Evolutionary conservation across 1,140 invertebrate genomes (phyloP), one percentile per base, ranked within the genome.

Genomic region (Marisa cornuarietis): DNA sequence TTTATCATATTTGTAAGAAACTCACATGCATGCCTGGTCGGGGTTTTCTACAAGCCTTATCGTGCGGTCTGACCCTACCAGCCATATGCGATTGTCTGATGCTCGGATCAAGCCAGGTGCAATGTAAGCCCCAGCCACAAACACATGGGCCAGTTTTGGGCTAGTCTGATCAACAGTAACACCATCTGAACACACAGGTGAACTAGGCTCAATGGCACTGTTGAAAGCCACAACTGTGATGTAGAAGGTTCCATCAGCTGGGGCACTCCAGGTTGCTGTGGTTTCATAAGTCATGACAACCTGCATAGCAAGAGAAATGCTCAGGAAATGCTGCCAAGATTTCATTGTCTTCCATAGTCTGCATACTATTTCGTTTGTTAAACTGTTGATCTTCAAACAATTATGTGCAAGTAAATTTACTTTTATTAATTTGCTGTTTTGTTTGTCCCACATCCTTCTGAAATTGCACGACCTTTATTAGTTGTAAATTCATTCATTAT

Each of bases 141-240:
- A 74, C 61, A 86, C 78, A 22, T 83, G 71, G 8, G 14, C 31
- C 0, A 86, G 42, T 4, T 31, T 20, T 52, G 83, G 79, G 11
- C 69, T 51, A 31, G 66, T 52, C 20, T 20, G 75, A 52, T 83
- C 82, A 54, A 85, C 79, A 14, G 71, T 78, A 20, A 86, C 78
- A 16, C 85, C 85, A 78, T 86, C 85, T 68, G 85, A 86, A 78
- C 85, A 86, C 51, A 86, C 85, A 18, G 85, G 80, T 5, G 62
- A 49, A 62, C 81, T 83, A 9, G 61, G 62, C 51, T 82, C 85
- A 13, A 84, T 26, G 18, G 85, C 84, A 31, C 75, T 77, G 71
- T 86, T 86, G 78, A 78, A 86, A 52, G 84, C 85, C 11, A 83
- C 82, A 16, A 86, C 83, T 63, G 83, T 85, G 13, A 82, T 62